Evolutionary conservation across 2,113 vertebrate genomes (phyloP).

Genomic region (Ahaetulla prasina): DNA sequence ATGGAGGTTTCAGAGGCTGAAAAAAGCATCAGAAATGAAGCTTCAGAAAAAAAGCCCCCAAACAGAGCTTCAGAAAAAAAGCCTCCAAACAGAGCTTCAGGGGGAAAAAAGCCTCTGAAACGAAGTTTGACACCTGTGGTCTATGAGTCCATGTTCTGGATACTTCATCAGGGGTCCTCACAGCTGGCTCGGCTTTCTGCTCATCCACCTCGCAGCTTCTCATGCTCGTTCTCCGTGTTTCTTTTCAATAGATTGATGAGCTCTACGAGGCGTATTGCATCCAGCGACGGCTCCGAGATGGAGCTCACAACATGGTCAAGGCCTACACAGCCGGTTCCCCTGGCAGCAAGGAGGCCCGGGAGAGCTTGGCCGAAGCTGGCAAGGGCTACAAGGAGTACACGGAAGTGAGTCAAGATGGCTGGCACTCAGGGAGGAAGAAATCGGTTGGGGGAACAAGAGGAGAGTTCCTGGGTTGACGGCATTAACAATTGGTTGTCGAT

Average conservation of each 20-base stretch:
- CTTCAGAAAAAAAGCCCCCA: too few relatives aligned
- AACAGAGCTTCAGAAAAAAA: too few relatives aligned
- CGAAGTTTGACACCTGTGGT: too few relatives aligned
- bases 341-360: slow-evolving; percentile 84
- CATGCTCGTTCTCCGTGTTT: fast-evolving
- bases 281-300: slow-evolving; percentile 87
- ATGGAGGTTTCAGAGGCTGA: too few relatives aligned
- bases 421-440: background rate
- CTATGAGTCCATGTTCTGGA: background rate
- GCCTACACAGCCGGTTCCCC: slow-evolving; percentile 81
- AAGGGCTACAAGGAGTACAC: slow-evolving; percentile 95
- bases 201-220: background rate
- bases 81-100: too few relatives aligned
- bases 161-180: fast-evolving
- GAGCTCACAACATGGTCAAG: slow-evolving; percentile 94
- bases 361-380: slow-evolving; percentile 88
- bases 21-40: too few relatives aligned
- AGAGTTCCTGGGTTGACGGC: background rate
- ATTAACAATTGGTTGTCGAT: background rate
- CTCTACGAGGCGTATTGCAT: slow-evolving; percentile 94
- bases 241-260: slow-evolving; percentile 84
- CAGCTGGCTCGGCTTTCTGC: background rate
- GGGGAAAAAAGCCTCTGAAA: too few relatives aligned
- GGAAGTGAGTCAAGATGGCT: slow-evolving; percentile 70
- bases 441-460: background rate